Base-by-base conservation (phyloP, 2,113 vertebrate genomes). In the Phylloscopus trochilus region DNA sequence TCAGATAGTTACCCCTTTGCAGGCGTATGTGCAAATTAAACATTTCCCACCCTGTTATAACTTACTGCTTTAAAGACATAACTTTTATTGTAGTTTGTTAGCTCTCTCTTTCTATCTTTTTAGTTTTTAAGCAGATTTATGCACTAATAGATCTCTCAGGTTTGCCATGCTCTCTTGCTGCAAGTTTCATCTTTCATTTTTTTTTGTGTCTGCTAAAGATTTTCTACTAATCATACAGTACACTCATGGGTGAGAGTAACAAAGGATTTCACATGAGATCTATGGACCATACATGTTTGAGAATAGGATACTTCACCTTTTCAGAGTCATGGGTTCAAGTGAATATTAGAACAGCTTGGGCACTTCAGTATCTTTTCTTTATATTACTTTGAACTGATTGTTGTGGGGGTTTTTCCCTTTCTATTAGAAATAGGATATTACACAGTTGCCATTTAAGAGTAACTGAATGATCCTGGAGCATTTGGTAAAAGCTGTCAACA, bases 11-110 rank as follows among this genome's bases (percentile, higher is more conserved):
- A 97, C 91, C 80, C 86, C 89, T 97, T 97, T 97, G 95, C 92
- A 97, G 95, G 94, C 89, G 37, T 95, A 95, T 94, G 91, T 92
- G 59, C 86, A 92, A 95, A 96, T 93, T 89, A 96, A 97, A 97
- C 78, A 35, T 98, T 98, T 98, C 98, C 98, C 98, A 98, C 98
- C 98, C 97, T 98, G 98, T 96, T 97, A 82, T 26, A 97, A 97
- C 95, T 97, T 98, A 95, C 96, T 96, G 97, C 98, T 98, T 98
- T 95, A 96, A 93, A 97, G 93, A 98, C 97, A 95, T 98, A 97
- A 97, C 97, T 97, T 96, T 97, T 97, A 97, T 92, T 97, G 97
- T 97, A 98, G 97, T 98, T 96, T 13, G 96, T 98, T 98, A 97
- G 93, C 98, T 97, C 96, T 98, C 75, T 98, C 96, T 98, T 94